These are phyloP conservation scores for Drosophila tripunctata DNA, from an alignment of 2,888 invertebrate species.

Conservation along the genomic window DNA sequence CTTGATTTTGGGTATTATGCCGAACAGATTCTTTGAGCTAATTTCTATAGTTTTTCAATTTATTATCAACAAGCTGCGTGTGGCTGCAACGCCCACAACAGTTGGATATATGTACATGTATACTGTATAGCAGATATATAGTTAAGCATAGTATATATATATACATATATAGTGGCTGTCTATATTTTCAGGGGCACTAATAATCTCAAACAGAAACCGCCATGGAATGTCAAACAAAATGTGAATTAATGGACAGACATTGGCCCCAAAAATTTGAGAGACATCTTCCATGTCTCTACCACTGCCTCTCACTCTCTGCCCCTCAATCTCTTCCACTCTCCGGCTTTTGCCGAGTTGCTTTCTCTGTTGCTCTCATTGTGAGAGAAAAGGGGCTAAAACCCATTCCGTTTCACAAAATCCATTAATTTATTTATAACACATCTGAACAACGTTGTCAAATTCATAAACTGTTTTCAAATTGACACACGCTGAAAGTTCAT, in stretches of 20 bases:
- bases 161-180: conserved; percentile 26
- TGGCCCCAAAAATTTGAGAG: conserved; percentile 36
- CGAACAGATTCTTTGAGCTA: conserved; percentile 5
- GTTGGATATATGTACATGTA: conserved; percentile 22
- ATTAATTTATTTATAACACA: conserved; percentile 63
- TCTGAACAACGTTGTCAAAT: conserved; percentile 53
- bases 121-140: conserved; percentile 7
- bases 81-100: conserved; percentile 57
- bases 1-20: background rate
- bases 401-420: conserved; percentile 38
- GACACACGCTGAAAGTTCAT: conserved; percentile 39
- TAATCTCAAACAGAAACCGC: conserved; percentile 31
- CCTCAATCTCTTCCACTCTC: background rate
- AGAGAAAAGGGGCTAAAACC: background rate
- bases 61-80: conserved; percentile 51
- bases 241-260: conserved; percentile 50
- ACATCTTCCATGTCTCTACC: conserved; percentile 37
- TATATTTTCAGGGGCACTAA: conserved; percentile 47
- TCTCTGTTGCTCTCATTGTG: background rate
- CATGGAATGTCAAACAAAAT: conserved; percentile 71
- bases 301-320: background rate
- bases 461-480: conserved; percentile 23
- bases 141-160: conserved; percentile 17
- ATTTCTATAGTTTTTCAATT: conserved; percentile 30
- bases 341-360: background rate